Evolutionary conservation across 2,888 invertebrate genomes (phyloP).

Genomic region (Ditylenchus weischeri): DNA sequence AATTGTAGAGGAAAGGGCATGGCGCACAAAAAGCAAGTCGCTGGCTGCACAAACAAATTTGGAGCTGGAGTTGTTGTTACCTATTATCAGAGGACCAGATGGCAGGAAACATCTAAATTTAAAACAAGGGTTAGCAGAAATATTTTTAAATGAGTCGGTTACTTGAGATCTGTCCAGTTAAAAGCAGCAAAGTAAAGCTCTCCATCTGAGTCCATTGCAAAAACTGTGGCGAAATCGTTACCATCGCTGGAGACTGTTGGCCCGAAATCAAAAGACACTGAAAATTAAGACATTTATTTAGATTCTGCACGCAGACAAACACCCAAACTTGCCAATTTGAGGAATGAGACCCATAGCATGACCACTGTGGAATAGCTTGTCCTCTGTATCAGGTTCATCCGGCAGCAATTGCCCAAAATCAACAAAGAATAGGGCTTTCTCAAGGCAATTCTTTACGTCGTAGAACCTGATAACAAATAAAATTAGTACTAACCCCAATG

Average conservation of each 20-base stretch:
- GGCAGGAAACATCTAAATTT: slow-evolving; percentile 15
- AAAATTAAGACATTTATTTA: slow-evolving; percentile 10
- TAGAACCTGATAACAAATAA: slow-evolving; percentile 24
- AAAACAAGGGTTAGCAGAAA: neutral
- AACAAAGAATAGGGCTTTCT: slow-evolving; percentile 7
- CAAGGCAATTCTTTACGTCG: slow-evolving; percentile 9
- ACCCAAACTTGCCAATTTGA: slow-evolving; percentile 19
- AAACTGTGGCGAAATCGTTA: slow-evolving; percentile 11
- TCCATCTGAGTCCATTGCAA: slow-evolving; percentile 29
- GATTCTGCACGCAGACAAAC: neutral
- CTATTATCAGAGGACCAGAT: slow-evolving; percentile 11
- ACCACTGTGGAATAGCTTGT: slow-evolving; percentile 1
- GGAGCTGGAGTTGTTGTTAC: neutral
- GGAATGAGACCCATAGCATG: slow-evolving; percentile 19
- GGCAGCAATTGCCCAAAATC: slow-evolving; percentile 22
- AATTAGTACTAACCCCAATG: neutral
- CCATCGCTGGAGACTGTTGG: slow-evolving; percentile 13
- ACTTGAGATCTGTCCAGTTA: slow-evolving; percentile 12
- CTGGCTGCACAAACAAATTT: slow-evolving; percentile 12
- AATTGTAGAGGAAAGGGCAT: neutral
- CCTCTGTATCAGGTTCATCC: slow-evolving; percentile 6
- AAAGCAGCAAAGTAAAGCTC: slow-evolving; percentile 21
- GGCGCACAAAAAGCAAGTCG: slow-evolving; percentile 22
- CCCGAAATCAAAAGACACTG: slow-evolving; percentile 26
- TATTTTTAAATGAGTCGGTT: neutral